Evolutionary conservation across 2,113 vertebrate genomes (phyloP).

Genomic region (Chloropsis cyanopogon): DNA sequence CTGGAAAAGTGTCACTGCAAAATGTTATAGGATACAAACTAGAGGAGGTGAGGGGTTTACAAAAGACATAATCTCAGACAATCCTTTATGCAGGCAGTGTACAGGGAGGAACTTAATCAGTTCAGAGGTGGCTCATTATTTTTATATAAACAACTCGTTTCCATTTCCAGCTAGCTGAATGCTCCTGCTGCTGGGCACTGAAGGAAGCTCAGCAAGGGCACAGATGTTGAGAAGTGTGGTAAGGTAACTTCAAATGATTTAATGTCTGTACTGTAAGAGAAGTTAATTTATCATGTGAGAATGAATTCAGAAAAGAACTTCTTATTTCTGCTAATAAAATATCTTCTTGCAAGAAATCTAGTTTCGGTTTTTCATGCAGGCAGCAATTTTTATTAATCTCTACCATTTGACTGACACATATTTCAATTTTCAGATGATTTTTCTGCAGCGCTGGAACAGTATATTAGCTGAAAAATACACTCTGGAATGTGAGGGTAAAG

Average conservation of each 20-base stretch:
- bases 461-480: constrained; percentile 49
- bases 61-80: background rate
- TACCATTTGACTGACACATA: constrained; percentile 41
- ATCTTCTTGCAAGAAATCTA: constrained; percentile 29
- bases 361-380: constrained; percentile 12
- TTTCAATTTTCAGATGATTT: constrained; percentile 44
- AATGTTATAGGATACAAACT: background rate
- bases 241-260: constrained; percentile 30
- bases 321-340: constrained; percentile 59
- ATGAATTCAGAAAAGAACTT: constrained; percentile 41
- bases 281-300: constrained; percentile 50
- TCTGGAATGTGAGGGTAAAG: constrained; percentile 37
- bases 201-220: constrained; percentile 12
- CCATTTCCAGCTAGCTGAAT: background rate
- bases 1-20: background rate
- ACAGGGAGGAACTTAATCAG: background rate
- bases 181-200: constrained; percentile 36
- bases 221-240: background rate
- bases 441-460: constrained; percentile 30
- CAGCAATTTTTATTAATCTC: constrained; percentile 53
- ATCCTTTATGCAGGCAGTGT: background rate
- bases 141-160: background rate
- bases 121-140: background rate
- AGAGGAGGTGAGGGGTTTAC: background rate
- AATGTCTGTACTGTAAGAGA: background rate